Evolutionary conservation across 1,140 invertebrate genomes (phyloP).

Genomic region (Achroia grisella): DNA sequence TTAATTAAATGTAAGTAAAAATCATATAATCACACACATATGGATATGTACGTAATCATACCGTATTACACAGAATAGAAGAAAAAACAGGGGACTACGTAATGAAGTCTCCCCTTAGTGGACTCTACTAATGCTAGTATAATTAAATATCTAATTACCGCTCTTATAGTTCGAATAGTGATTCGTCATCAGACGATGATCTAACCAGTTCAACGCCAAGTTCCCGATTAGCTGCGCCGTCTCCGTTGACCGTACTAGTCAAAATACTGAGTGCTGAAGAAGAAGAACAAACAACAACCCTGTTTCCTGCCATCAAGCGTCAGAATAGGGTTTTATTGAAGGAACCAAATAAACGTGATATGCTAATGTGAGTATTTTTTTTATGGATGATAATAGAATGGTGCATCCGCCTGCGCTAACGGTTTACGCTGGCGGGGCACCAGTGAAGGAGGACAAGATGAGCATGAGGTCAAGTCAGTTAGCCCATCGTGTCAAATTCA

Average conservation of each 20-base stretch:
- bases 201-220: constrained; percentile 50
- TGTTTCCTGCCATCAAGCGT: constrained; percentile 50
- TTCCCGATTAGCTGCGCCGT: constrained; percentile 34
- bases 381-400: constrained; percentile 53
- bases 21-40: no score
- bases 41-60: no score
- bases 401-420: no score
- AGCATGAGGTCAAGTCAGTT: no score
- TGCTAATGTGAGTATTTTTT: constrained; percentile 50
- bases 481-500: no score
- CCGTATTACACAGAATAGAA: no score
- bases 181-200: constrained; percentile 66
- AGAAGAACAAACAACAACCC: constrained; percentile 15
- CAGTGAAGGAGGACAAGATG: no score
- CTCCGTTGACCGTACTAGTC: constrained; percentile 26
- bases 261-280: constrained; percentile 21
- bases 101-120: no score
- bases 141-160: neutral
- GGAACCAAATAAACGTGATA: constrained; percentile 54
- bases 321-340: constrained; percentile 39
- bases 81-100: no score
- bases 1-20: no score
- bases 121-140: no score
- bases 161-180: constrained; percentile 61
- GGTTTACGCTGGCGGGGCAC: no score